phyloP scores from a whole-genome alignment of 2,113 vertebrate genomes.

The Lagopus muta region DNA sequence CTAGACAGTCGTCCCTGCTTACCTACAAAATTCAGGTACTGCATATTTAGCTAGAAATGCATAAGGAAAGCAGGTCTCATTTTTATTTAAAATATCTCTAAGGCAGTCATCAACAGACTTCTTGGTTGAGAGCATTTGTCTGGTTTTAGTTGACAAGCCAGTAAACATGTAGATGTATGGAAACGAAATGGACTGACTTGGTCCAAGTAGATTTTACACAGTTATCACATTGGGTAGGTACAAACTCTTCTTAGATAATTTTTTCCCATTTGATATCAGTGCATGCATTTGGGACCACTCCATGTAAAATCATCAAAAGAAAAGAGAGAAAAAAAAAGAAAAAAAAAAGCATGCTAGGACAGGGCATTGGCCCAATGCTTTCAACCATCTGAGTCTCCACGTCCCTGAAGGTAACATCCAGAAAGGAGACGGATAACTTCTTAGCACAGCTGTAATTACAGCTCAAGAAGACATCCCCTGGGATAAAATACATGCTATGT shows the following conservation, averaged over 20 bases:
- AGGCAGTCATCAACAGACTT: background rate
- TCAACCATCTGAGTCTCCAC: rapidly evolving
- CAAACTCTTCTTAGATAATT: background rate
- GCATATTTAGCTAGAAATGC: background rate
- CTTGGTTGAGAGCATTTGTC: background rate
- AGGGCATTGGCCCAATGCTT: background rate
- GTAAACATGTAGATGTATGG: background rate
- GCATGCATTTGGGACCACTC: background rate
- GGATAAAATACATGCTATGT: background rate
- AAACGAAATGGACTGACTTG: background rate
- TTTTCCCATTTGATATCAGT: background rate
- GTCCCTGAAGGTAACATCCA: background rate
- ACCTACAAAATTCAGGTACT: background rate
- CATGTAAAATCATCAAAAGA: background rate
- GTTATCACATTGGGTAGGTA: background rate
- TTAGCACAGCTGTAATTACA: background rate
- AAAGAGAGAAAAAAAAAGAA: background rate
- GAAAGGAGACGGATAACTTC: background rate
- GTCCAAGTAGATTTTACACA: background rate
- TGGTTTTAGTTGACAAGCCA: conserved; percentile 6
- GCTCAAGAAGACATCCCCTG: background rate
- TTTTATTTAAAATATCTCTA: conserved; percentile 11
- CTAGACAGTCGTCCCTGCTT: background rate
- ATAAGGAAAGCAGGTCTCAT: background rate
- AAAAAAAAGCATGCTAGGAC: background rate